Conservation (phyloP, 2,113 vertebrate species). For the Triplophysa rosa region DNA sequence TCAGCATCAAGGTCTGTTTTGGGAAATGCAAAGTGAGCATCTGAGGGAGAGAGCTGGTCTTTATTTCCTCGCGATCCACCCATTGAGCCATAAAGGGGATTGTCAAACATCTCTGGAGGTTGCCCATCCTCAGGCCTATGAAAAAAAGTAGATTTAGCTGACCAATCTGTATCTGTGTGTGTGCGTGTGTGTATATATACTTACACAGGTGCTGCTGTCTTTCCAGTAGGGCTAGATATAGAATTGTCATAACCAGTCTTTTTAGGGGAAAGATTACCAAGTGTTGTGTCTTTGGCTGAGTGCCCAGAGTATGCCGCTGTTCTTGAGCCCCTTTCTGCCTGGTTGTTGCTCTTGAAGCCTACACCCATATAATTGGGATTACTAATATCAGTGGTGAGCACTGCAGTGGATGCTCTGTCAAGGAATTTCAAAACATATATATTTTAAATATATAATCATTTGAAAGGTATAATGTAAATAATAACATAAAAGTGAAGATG, state of each 20-base stretch:
- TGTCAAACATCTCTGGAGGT: slow-evolving; percentile 89
- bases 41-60: slow-evolving; percentile 70
- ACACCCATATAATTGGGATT: slow-evolving; percentile 86
- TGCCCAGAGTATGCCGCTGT: slow-evolving; percentile 60
- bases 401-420: slow-evolving; percentile 59
- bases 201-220: slow-evolving; percentile 74
- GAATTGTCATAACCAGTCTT: slow-evolving; percentile 61
- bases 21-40: slow-evolving; percentile 60
- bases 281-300: slow-evolving; percentile 69
- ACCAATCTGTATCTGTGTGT: no score
- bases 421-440: neutral
- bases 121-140: slow-evolving; percentile 69
- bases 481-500: neutral
- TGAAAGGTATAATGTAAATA: neutral
- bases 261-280: slow-evolving; percentile 76
- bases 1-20: slow-evolving; percentile 78
- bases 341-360: slow-evolving; percentile 70
- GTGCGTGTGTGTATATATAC: slow-evolving; percentile 32
- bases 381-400: slow-evolving; percentile 75
- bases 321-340: slow-evolving; percentile 80
- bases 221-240: slow-evolving; percentile 64
- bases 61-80: slow-evolving; percentile 67
- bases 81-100: slow-evolving; percentile 88
- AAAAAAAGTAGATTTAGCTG: neutral
- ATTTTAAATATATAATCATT: neutral